Base-by-base conservation (phyloP, 1,140 invertebrate genomes). In the Heliconius melpomene region DNA sequence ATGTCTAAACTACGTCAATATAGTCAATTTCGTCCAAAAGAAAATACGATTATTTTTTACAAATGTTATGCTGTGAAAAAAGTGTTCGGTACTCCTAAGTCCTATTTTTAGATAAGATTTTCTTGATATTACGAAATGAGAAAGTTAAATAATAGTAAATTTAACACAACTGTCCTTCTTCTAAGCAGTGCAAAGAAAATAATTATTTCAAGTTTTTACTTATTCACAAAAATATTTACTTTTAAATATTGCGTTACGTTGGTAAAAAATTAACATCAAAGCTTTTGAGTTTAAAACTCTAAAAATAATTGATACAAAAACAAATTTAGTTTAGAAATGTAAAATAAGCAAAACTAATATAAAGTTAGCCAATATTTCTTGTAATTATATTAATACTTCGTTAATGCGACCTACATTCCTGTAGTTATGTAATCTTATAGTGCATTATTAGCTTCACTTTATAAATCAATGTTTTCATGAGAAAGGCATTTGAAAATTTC, bases 351-450 rank as follows among this genome's bases (percentile, higher is more conserved):
- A 38, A 38, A 40, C n/a, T 9, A 38, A 72, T 11, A 32, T 11
- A 72, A 71, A 77, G 16, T 77, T 72, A 70, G 66, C 40, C 46
- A 77, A 77, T 77, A 36, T 77, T 77, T 77, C 77, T 8, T 60
- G 57, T 57, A 81, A 81, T 81, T 78, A 75, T 77, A 74, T 73
- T 78, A 72, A 52, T 72, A 73, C 40, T 77, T 74, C 74, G 54
- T 26, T 82, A 82, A 82, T 79, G 60, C 26, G 77, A 46, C 80
- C 80, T 46, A 82, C 73, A 82, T 82, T 82, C 66, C 77, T 75
- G 1, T 32, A 74, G 38, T 78, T 82, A 66, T 70, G 80, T 76
- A 79, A 82, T 72, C 26, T 78, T n/a, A 72, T 36, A 38, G 11
- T 72, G 36, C 71, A 72, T 72, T 36, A 72, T 38, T 72, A 72